Base-by-base conservation (phyloP, 2,113 vertebrate species). In the Falcunculus frontatus region DNA sequence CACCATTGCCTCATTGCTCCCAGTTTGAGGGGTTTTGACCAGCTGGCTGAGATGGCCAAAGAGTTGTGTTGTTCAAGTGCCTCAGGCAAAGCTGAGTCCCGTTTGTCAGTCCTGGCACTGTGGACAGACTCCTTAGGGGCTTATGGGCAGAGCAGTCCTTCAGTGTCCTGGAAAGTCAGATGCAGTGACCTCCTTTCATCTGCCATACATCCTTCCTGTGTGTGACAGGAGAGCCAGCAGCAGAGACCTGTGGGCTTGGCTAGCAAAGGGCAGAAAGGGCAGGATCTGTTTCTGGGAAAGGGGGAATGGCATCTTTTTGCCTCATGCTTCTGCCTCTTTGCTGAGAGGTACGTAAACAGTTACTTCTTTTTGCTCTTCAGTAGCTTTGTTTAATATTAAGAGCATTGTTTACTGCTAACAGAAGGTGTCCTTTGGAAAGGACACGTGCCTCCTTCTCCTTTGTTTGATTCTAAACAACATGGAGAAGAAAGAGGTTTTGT, bases 371-470 rank as follows among this genome's bases (percentile, higher is more conserved):
- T 47, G n/a, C 42, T 74, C 23, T 76, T 74, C 30, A 57, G 52
- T 70, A 69, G 16, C 55, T 94, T 86, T 92, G 83, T 83, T 92
- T 83, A 75, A 37, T 91, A 60, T 72, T 39, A 64, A 72, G 42
- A 67, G 47, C 35, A 55, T 50, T 95, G 86, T 92, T 93, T 95
- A 89, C 72, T 95, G 72, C 60, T 86, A 94, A 90, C 83, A 96
- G 88, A 84, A 75, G 63, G 52, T 64, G 86, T 69, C 89, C 68
- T 90, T 89, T 86, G 64, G 41, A 81, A 93, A 80, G 69, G 76
- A 88, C 94, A 57, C 8, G 4, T 55, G 30, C 37, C 46, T 69
- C 19, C 72, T 85, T 75, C 70, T 47, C 46, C 81, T 90, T 69
- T 88, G 88, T 96, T 89, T 93, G 52, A 59, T 53, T 92, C 86